A percentile compares a stretch with the other conserved stretches of the same genome.
Conservation (phyloP, 2,797 vertebrate genomes). For the Urocyon cinereoargenteus region DNA sequence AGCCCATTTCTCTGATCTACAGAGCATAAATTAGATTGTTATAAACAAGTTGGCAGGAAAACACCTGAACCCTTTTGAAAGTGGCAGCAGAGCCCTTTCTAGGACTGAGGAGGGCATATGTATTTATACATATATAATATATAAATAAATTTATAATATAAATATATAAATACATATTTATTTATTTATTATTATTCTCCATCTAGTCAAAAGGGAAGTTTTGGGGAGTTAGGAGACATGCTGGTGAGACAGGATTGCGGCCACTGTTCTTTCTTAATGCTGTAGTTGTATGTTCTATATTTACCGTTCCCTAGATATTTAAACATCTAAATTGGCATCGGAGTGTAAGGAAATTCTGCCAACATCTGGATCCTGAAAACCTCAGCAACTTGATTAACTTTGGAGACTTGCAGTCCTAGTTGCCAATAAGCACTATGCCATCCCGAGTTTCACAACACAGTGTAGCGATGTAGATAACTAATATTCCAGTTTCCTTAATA, state of each 20-base stretch:
- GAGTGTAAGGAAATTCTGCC: conserved; percentile 56
- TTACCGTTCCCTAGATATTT: conserved; percentile 57
- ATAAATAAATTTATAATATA: too few relatives aligned
- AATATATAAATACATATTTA: too few relatives aligned
- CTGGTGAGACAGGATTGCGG: conserved; percentile 2
- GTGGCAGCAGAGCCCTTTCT: neutral
- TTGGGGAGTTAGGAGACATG: neutral
- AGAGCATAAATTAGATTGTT: conserved; percentile 9
- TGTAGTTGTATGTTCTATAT: conserved; percentile 58
- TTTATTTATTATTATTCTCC: neutral
- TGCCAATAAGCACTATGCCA: conserved; percentile 46
- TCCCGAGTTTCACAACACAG: conserved; percentile 26
- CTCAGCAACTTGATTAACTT: conserved; percentile 71
- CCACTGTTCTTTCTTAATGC: neutral
- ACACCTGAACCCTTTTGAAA: neutral
- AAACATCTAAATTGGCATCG: conserved; percentile 61
- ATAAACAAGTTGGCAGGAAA: conserved; percentile 38
- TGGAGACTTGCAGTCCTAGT: conserved; percentile 52
- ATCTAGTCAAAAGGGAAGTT: neutral
- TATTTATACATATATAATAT: too few relatives aligned
- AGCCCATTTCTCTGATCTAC: conserved; percentile 48
- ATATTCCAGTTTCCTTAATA: neutral
- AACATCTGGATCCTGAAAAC: conserved; percentile 66
- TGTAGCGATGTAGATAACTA: neutral
- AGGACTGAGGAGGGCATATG: neutral